These are phyloP conservation scores for Typhlichthys eigenmanni DNA, from an alignment of 2,797 vertebrate species.

Conservation along the genomic window DNA sequence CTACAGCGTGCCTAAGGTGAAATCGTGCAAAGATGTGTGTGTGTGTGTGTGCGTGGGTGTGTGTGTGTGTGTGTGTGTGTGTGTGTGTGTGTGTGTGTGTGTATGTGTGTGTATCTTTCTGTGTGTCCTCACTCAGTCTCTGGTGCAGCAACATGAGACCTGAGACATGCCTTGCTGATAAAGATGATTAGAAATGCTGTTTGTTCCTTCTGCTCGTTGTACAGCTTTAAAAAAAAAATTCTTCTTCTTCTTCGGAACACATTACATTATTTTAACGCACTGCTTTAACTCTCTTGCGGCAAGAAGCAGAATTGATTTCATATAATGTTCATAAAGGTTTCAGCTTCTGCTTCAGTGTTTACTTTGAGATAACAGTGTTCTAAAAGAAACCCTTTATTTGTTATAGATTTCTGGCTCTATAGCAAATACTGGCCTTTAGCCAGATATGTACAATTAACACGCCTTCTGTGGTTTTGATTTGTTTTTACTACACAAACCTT, in stretches of 20 bases:
- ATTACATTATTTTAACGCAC: too few relatives aligned
- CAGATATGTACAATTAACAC: background rate
- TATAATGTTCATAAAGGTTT: slow-evolving; percentile 49
- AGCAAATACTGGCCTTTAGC: slow-evolving; percentile 5
- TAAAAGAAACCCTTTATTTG: slow-evolving; percentile 9
- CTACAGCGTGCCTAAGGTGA: slow-evolving; percentile 46
- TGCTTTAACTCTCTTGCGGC: slow-evolving; percentile 14
- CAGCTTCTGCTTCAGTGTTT: slow-evolving; percentile 11
- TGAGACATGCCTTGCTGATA: slow-evolving; percentile 63
- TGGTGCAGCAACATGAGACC: slow-evolving; percentile 7
- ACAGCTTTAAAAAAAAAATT: too few relatives aligned
- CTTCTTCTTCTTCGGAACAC: too few relatives aligned
- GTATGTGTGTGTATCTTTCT: slow-evolving; percentile 10
- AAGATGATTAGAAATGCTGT: slow-evolving; percentile 64
- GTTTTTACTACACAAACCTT: background rate
- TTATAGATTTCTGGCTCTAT: background rate
- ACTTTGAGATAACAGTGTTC: slow-evolving; percentile 1
- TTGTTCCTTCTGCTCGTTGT: slow-evolving; percentile 40
- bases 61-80: slow-evolving; percentile 6
- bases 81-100: slow-evolving; percentile 8
- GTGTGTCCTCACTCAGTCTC: slow-evolving; percentile 7
- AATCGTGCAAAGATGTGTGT: slow-evolving; percentile 28
- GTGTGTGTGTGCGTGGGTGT: background rate
- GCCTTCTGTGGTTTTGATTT: background rate
- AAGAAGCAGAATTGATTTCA: slow-evolving; percentile 38